These are phyloP conservation scores for Gallinago undulata DNA, from an alignment of 2,113 vertebrate genomes.

Conservation along the genomic window DNA sequence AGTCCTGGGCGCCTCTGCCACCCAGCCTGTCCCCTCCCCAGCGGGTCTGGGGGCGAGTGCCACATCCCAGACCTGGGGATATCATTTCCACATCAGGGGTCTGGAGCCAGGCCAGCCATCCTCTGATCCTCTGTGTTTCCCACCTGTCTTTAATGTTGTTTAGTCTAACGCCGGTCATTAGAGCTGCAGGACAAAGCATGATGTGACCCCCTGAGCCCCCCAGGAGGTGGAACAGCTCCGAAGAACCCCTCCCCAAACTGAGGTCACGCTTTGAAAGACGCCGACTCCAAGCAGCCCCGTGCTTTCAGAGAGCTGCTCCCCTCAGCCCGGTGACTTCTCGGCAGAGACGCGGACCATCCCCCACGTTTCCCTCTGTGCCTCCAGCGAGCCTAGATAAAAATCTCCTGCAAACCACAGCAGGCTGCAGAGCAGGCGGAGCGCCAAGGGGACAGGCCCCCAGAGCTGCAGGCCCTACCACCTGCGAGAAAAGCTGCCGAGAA, in stretches of 20 bases:
- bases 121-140: neutral
- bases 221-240: neutral
- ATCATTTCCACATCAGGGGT: neutral
- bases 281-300: fast-evolving
- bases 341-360: neutral
- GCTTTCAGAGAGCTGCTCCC: neutral
- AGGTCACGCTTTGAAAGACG: neutral
- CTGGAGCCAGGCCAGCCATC: neutral
- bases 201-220: neutral
- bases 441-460: neutral
- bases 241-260: neutral
- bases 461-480: neutral
- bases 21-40: neutral
- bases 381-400: neutral
- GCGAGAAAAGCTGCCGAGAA: neutral
- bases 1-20: neutral
- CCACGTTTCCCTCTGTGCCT: neutral
- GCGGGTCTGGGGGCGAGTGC: neutral
- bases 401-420: neutral
- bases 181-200: neutral
- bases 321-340: neutral
- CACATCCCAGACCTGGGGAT: neutral
- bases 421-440: neutral
- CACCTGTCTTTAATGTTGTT: neutral
- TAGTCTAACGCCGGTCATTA: neutral